phyloP scores from a whole-genome alignment of 2,888 invertebrate species.

The Iselma pallidipennis region DNA sequence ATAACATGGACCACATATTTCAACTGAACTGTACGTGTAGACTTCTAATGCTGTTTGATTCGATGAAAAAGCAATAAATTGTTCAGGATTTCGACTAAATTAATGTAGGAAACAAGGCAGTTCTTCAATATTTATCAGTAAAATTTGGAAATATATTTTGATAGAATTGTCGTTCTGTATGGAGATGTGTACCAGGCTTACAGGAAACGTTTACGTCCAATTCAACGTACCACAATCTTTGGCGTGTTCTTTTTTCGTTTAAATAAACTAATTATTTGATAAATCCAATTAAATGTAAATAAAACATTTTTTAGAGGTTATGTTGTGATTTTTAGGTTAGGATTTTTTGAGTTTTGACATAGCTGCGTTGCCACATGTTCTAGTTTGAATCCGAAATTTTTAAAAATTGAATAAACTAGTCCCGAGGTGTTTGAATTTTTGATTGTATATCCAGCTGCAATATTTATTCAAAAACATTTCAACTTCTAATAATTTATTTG shows the following conservation, averaged over 20 bases:
- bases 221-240: constrained; percentile 78
- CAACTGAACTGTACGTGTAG: constrained; percentile 78
- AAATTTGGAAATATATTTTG: constrained; percentile 92
- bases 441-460: no score
- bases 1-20: constrained; percentile 81
- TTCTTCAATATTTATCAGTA: constrained; percentile 87
- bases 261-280: constrained; percentile 47
- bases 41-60: constrained; percentile 92
- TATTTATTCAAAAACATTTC: no score
- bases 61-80: constrained; percentile 83
- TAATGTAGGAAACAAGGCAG: constrained; percentile 92
- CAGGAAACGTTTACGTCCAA: constrained; percentile 72
- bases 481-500: no score
- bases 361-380: not conserved
- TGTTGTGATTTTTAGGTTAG: constrained; percentile 3
- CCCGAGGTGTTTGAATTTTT: no score
- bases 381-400: no score
- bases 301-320: constrained; percentile 7
- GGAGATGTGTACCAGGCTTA: constrained; percentile 75
- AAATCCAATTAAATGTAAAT: constrained; percentile 1
- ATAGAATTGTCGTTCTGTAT: constrained; percentile 80
- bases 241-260: constrained; percentile 72
- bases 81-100: constrained; percentile 92
- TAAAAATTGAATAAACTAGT: no score
- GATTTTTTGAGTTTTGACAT: not conserved